Evolutionary conservation across 2,888 invertebrate genomes (phyloP), one percentile per base, ranked within the genome.

Genomic region (Philonicus albiceps): DNA sequence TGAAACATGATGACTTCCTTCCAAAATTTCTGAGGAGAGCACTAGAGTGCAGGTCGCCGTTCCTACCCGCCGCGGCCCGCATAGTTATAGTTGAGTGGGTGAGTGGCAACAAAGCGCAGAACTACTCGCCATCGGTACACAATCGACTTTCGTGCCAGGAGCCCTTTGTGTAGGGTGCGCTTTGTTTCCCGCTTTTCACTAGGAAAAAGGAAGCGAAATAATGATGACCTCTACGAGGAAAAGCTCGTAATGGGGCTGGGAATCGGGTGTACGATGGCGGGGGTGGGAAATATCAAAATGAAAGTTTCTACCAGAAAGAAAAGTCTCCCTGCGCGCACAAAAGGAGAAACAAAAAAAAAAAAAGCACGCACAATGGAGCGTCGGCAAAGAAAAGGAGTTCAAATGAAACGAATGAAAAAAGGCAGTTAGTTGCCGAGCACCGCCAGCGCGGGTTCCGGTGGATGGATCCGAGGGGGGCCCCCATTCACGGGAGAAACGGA

Each of bases 161-260:
- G 64, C 16, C 83, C 83, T 83, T 83, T 83, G 83, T 83, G 83
- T 64, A n/a, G 64, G 64, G 49, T 40, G 83, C 83, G 55, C 83
- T 83, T 83, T 83, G 83, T 83, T 83, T 83, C 83, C 64, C 83
- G 83, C 72, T 83, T 83, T 83, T 72, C 64, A 83, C 72, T 83
- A 80, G 83, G 83, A 64, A 83, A 83, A 83, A 83, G 83, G 83
- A 83, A 83, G 83, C 83, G 83, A 83, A 83, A 83, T 83, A 83
- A 83, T 83, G 83, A 83, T 83, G 83, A 83, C 83, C 83, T 83
- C 83, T 83, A 72, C 83, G 83, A 83, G 64, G 72, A 72, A 83
- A 83, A 83, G 64, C 80, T 80, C 80, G 49, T 43, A 49, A 80
- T 34, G 37, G 34, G 53, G 19, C n/a, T 75, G 37, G 78, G 4